Evolutionary conservation across 2,888 invertebrate genomes (phyloP).

Genomic region (Ormyrus pomaceus): DNA sequence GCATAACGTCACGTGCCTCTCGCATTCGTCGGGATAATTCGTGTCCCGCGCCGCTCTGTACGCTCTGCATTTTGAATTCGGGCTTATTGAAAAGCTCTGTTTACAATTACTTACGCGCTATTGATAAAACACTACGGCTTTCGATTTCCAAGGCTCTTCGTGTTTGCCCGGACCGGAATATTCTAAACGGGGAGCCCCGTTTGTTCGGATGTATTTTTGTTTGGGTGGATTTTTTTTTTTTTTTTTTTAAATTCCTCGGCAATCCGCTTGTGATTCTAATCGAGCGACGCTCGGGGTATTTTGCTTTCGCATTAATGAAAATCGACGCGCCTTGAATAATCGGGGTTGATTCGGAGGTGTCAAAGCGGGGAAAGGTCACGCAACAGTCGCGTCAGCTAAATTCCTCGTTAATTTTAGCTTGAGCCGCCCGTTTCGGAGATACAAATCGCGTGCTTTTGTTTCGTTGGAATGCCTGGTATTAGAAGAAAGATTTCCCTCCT

Average conservation of each 20-base stretch:
- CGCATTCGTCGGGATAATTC: slow-evolving; percentile 3
- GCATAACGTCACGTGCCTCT: not conserved
- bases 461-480: not conserved
- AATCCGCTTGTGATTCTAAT: too few species aligned
- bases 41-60: not conserved
- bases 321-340: not conserved
- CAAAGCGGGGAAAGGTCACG: slow-evolving; percentile 20
- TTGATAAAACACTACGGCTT: not conserved
- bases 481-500: slow-evolving; percentile 10
- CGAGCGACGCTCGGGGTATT: too few species aligned
- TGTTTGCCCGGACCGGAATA: not conserved
- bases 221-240: too few species aligned
- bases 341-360: not conserved
- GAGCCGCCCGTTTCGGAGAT: not conserved
- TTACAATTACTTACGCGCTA: not conserved
- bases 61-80: slow-evolving; percentile 13
- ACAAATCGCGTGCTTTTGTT: slow-evolving; percentile 6
- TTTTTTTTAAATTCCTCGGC: too few species aligned
- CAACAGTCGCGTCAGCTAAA: slow-evolving; percentile 18
- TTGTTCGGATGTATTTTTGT: too few species aligned
- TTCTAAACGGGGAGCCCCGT: too few species aligned
- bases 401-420: slow-evolving; percentile 6
- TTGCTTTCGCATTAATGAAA: not conserved
- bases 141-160: not conserved
- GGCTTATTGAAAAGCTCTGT: not conserved